Conservation (phyloP, 2,797 vertebrate species). For the Lemur catta region DNA sequence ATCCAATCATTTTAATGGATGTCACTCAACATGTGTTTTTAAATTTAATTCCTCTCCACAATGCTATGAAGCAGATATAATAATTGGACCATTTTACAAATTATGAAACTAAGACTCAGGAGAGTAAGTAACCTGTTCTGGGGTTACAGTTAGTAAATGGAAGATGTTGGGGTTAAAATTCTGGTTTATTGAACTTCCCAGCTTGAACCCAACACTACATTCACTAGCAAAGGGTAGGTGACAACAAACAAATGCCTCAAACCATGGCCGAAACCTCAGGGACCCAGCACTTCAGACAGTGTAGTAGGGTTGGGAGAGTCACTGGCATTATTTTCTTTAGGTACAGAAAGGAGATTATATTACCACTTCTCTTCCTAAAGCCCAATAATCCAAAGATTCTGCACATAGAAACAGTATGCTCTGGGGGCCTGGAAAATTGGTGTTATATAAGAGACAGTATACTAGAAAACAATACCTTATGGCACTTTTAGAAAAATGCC, state of each 20-base stretch:
- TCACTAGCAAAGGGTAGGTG: background rate
- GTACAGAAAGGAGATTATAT: background rate
- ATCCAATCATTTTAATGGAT: background rate
- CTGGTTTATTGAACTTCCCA: background rate
- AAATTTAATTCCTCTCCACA: background rate
- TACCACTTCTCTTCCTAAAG: background rate
- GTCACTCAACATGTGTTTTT: background rate
- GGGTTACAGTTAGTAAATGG: background rate
- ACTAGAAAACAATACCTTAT: conserved; percentile 5
- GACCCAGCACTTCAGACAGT: background rate
- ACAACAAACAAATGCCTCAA: background rate
- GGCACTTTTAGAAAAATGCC: background rate
- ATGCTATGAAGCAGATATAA: background rate
- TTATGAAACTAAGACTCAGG: background rate
- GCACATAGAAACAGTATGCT: background rate
- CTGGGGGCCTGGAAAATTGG: background rate
- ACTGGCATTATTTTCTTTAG: background rate
- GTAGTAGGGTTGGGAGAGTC: background rate
- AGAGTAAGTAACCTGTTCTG: background rate
- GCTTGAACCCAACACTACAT: background rate
- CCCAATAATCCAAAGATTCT: background rate
- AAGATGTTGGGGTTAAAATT: background rate
- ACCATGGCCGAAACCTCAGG: background rate
- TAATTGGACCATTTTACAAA: background rate
- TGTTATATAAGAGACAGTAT: background rate